Base-by-base conservation (phyloP, 2,797 vertebrate genomes). In the Dendrocincla fuliginosa region DNA sequence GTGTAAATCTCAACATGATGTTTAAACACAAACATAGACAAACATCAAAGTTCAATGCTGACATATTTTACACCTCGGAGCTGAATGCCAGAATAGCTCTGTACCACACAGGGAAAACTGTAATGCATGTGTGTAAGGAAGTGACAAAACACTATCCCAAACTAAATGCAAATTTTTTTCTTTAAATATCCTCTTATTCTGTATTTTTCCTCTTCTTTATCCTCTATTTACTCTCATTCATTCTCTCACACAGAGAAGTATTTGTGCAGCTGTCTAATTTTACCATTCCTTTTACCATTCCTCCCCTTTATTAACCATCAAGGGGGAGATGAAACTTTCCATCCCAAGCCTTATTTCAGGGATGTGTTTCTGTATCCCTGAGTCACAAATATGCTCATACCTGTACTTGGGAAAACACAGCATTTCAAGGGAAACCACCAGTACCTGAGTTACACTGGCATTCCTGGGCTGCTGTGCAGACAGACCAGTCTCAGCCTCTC, bases 1-100 rank as follows among this genome's bases (percentile, higher is more conserved):
- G 92, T 96, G 97, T 98, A 98, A 97, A 98, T 97, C 97, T 97
- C 96, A 74, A 96, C 94, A 95, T 78, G 92, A 89, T 90, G 96
- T 98, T 97, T 97, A 98, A 97, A 96, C 87, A 90, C 97, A 97
- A 97, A 97, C 96, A 97, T 64, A 97, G 92, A 96, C 96, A 97
- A 97, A 95, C 71, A 95, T 85, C 93, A 94, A 96, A 93, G 93
- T 96, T 96, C 94, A 95, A 57, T 16, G 78, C 86, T 95, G 93
- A 84, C 92, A 93, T 74, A 91, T 79, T 94, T 96, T 93, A 94
- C 90, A 90, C 94, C 95, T 96, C 93, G 0, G 49, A 93, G 84
- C 9, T 67, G 53, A 39, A 59, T 76, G 75, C 90, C 92, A 93
- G 89, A 82, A 93, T 41, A 89, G 68, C 90, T 95, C 86, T 47